Conservation (phyloP, 2,888 invertebrate species). For the Harpagoxenus sublaevis region DNA sequence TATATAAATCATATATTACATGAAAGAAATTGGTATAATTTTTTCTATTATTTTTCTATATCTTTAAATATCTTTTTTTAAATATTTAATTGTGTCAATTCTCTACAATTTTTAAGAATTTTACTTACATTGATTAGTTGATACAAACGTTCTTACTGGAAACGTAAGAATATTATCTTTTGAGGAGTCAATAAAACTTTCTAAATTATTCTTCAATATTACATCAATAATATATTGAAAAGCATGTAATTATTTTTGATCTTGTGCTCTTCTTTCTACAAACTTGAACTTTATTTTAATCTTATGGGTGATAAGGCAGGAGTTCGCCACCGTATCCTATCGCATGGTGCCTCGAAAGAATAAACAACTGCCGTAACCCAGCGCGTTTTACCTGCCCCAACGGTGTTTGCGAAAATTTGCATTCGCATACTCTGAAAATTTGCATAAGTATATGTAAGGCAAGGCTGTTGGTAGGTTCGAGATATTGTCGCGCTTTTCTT, state of each 20-base stretch:
- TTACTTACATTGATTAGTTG: not conserved
- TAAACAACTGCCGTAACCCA: constrained; percentile 72
- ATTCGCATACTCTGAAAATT: constrained; percentile 35
- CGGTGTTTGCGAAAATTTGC: constrained; percentile 64
- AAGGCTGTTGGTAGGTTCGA: constrained; percentile 13
- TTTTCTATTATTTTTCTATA: not conserved
- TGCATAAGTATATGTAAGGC: constrained; percentile 47
- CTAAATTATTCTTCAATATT: not conserved
- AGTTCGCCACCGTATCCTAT: constrained; percentile 61
- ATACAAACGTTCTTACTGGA: not conserved
- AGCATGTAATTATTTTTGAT: not conserved
- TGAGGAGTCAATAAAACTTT: not conserved
- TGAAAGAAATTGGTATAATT: not conserved
- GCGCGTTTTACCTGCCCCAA: constrained; percentile 60
- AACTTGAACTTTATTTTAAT: constrained; percentile 64
- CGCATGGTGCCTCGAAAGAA: constrained; percentile 64
- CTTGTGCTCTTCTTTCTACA: not conserved
- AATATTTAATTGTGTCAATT: not conserved
- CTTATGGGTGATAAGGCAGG: constrained; percentile 66
- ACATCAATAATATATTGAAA: not conserved
- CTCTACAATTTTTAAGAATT: not conserved
- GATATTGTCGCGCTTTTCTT: constrained; percentile 22
- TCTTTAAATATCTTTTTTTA: not conserved
- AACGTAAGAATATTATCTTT: constrained; percentile 1
- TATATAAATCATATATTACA: not conserved